These are phyloP conservation scores for Trachelus troglodyta DNA, from an alignment of 2,888 invertebrate genomes.

Conservation along the genomic window DNA sequence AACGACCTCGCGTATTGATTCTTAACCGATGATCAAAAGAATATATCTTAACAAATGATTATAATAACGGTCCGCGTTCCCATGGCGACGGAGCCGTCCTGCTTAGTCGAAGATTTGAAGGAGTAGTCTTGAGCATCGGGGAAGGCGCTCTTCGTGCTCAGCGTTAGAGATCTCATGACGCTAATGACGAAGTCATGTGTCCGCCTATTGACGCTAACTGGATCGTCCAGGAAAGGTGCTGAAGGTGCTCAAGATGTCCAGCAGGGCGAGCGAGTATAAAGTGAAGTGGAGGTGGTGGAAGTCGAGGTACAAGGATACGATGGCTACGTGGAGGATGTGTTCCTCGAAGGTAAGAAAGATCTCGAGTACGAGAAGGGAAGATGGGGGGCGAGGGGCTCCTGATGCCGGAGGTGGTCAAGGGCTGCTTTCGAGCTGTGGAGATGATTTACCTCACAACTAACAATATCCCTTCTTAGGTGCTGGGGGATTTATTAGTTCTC, in stretches of 20 bases:
- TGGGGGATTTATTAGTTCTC: constrained; percentile 61
- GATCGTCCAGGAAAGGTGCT: constrained; percentile 35
- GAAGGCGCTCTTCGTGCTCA: constrained; percentile 11
- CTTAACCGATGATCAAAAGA: neutral
- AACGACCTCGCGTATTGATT: neutral
- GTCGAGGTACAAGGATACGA: constrained; percentile 16
- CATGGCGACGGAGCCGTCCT: neutral
- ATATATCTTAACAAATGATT: neutral
- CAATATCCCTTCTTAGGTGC: constrained; percentile 60
- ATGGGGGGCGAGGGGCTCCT: constrained; percentile 16
- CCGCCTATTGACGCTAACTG: constrained; percentile 53
- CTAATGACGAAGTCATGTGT: constrained; percentile 56
- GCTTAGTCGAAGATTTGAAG: neutral
- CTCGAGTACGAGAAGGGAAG: constrained; percentile 39
- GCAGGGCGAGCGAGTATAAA: neutral
- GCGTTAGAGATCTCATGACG: constrained; percentile 54
- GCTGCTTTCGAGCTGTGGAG: constrained; percentile 54
- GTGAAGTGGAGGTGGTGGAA: constrained; percentile 8
- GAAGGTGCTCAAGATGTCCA: constrained; percentile 8
- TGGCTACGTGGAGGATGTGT: constrained; percentile 19
- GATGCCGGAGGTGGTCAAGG: constrained; percentile 33
- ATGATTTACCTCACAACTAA: constrained; percentile 64
- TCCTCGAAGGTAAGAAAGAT: constrained; percentile 45
- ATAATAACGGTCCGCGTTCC: neutral
- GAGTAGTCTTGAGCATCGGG: neutral